Percentiles rank a stretch among this genome's conserved stretches.
Conservation (phyloP, 1,140 invertebrate species). For the Sitophilus oryzae region DNA sequence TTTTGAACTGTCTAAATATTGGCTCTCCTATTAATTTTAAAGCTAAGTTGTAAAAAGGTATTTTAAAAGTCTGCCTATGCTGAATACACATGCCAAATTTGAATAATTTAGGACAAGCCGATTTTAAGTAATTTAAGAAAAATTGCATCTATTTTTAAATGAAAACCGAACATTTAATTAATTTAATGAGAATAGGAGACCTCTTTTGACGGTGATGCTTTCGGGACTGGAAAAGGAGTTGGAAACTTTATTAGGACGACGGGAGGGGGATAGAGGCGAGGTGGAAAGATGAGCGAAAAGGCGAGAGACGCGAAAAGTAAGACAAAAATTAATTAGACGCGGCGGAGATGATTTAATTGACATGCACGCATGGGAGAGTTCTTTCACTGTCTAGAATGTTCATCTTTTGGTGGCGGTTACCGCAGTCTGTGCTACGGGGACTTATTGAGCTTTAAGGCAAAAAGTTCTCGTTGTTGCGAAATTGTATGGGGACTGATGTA, state of each 20-base stretch:
- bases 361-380: not conserved
- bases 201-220: slow-evolving; percentile 16
- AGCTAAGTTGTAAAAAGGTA: too few relatives aligned
- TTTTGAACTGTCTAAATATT: too few relatives aligned
- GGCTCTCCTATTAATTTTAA: too few relatives aligned
- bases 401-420: not conserved
- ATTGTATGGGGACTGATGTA: not conserved
- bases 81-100: too few relatives aligned
- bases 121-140: too few relatives aligned
- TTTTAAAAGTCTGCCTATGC: too few relatives aligned
- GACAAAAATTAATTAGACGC: slow-evolving; percentile 22
- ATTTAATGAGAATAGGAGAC: slow-evolving; percentile 25
- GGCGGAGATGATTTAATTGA: slow-evolving; percentile 18
- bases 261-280: too few relatives aligned
- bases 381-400: not conserved
- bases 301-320: slow-evolving; percentile 14
- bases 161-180: too few relatives aligned
- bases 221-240: slow-evolving; percentile 12
- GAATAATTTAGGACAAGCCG: too few relatives aligned
- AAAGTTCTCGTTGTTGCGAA: not conserved
- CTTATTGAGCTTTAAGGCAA: not conserved
- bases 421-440: not conserved
- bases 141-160: too few relatives aligned
- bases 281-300: too few relatives aligned
- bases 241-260: slow-evolving; percentile 19